Percentiles rank a stretch among this genome's conserved stretches.
Conservation (phyloP, 2,113 vertebrate species). For the Acinonyx jubatus region DNA sequence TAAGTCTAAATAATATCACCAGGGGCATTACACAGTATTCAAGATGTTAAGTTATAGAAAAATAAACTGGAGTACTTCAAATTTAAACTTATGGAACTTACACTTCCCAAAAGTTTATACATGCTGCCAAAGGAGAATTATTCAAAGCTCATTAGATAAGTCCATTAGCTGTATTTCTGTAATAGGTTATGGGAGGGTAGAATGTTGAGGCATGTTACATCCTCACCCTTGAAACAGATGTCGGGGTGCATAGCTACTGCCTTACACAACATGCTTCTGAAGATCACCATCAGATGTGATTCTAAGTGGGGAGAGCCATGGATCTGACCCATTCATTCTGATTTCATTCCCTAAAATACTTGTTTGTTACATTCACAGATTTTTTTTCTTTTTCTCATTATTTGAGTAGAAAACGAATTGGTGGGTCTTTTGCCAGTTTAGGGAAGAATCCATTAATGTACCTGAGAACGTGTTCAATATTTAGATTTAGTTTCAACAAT, state of each 20-base stretch:
- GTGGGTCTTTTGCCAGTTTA: neutral
- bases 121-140: neutral
- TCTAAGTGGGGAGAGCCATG: neutral
- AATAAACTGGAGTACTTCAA: neutral
- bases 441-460: neutral
- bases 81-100: neutral
- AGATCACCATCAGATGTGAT: neutral
- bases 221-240: neutral
- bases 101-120: neutral
- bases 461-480: neutral
- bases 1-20: neutral
- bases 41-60: constrained; percentile 1
- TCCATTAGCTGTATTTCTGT: neutral
- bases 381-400: neutral
- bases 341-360: neutral
- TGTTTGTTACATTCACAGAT: neutral
- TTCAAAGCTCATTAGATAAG: neutral
- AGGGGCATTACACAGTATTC: neutral
- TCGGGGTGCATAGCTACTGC: neutral
- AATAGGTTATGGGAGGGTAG: neutral
- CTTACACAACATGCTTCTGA: neutral
- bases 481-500: constrained; percentile 32
- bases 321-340: neutral
- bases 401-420: neutral
- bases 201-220: neutral